Evolutionary conservation across 2,888 invertebrate species (phyloP).

Genomic region (Hecatera dysodea): DNA sequence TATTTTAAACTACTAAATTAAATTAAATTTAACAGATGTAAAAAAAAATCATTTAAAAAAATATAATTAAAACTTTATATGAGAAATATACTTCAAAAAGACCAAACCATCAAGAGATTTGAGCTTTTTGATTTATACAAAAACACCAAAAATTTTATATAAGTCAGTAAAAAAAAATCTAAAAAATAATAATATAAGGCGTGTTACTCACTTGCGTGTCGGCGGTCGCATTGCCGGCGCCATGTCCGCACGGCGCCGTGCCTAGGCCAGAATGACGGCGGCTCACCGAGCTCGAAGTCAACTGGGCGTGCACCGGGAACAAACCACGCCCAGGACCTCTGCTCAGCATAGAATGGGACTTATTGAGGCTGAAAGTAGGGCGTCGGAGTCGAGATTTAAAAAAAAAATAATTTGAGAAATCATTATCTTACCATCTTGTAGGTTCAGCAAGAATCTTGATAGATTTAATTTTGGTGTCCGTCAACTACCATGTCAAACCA

Average conservation of each 20-base stretch:
- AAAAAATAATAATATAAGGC: slow-evolving; percentile 36
- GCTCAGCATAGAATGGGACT: slow-evolving; percentile 1
- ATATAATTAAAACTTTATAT: background rate
- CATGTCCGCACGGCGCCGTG: slow-evolving; percentile 88
- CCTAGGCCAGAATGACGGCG: slow-evolving; percentile 78
- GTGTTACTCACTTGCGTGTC: slow-evolving; percentile 86
- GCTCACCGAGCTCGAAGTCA: slow-evolving; percentile 15
- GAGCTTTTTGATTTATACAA: background rate
- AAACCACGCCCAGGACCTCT: slow-evolving; percentile 57
- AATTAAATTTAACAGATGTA: background rate
- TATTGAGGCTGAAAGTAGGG: slow-evolving; percentile 33
- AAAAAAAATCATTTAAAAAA: background rate
- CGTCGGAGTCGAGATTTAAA: background rate
- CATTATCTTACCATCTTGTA: no score
- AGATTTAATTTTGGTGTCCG: background rate
- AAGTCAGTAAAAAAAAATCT: background rate
- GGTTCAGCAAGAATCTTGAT: background rate
- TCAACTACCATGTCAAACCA: no score
- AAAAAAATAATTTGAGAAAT: background rate
- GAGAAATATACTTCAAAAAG: background rate
- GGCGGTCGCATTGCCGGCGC: slow-evolving; percentile 86
- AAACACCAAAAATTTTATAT: background rate
- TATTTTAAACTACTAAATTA: background rate
- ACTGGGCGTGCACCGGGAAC: slow-evolving; percentile 41
- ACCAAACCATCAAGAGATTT: background rate